Conservation (phyloP, 2,113 vertebrate species). For the Petrocephalus microphthalmus region DNA sequence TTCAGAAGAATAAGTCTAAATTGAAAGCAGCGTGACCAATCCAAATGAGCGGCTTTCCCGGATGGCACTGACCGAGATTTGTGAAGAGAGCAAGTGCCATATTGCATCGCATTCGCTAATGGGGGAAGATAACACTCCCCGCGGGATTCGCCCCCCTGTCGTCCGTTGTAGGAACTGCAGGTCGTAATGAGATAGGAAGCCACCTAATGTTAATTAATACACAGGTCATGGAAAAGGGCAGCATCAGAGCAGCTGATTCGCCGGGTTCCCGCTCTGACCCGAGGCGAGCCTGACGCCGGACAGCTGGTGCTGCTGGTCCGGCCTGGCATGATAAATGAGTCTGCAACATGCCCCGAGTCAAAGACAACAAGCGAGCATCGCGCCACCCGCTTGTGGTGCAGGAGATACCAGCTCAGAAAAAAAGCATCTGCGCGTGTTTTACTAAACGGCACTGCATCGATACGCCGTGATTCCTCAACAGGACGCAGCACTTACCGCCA, state of each 20-base stretch:
- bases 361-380: neutral
- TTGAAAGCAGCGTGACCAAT: neutral
- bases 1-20: neutral
- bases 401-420: neutral
- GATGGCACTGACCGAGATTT: neutral
- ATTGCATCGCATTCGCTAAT: neutral
- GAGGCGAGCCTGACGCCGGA: neutral
- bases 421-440: neutral
- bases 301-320: constrained; percentile 6
- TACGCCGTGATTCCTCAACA: neutral
- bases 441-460: no score
- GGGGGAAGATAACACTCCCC: neutral
- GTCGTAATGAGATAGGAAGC: neutral
- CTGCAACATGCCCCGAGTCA: neutral
- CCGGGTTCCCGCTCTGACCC: neutral
- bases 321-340: neutral
- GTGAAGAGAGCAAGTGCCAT: neutral
- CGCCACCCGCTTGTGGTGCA: neutral
- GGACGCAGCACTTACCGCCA: neutral
- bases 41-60: neutral
- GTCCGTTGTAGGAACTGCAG: neutral
- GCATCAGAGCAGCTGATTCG: neutral
- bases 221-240: constrained; percentile 13
- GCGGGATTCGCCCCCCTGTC: neutral
- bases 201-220: constrained; percentile 4